These are phyloP conservation scores for Phorcus lineatus DNA, from an alignment of 2,888 invertebrate genomes.

Conservation along the genomic window DNA sequence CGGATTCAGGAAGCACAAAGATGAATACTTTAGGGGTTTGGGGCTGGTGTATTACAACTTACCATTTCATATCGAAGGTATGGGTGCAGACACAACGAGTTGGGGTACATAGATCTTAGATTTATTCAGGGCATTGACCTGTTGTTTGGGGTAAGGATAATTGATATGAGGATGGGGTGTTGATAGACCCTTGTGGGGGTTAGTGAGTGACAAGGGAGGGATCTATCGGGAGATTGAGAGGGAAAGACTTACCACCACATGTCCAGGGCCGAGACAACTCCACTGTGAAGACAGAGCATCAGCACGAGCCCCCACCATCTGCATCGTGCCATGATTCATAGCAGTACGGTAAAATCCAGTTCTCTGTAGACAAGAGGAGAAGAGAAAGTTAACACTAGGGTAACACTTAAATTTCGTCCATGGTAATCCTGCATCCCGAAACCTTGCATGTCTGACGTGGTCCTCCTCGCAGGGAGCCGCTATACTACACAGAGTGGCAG, in stretches of 20 bases:
- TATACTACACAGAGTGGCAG: neutral
- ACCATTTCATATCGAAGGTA: no score
- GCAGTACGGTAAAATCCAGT: slow-evolving; percentile 5
- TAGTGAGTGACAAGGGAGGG: neutral
- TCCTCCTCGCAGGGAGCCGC: neutral
- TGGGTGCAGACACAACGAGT: no score
- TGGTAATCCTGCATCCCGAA: neutral
- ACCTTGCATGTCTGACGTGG: neutral
- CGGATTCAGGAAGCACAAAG: no score
- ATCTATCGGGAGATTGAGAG: neutral
- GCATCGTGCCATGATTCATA: slow-evolving; percentile 26
- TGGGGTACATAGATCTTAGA: no score
- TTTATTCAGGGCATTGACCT: no score
- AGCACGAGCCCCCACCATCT: slow-evolving; percentile 23
- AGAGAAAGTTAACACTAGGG: neutral
- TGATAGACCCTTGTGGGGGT: no score
- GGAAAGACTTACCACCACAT: slow-evolving; percentile 34
- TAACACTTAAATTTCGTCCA: neutral
- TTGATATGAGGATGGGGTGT: no score
- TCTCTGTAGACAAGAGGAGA: neutral
- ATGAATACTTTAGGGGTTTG: no score
- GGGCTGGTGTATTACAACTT: no score
- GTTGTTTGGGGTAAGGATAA: no score
- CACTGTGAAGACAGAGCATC: slow-evolving; percentile 20
- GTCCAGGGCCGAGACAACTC: slow-evolving; percentile 27